These are phyloP conservation scores for Cnemophilus loriae DNA, from an alignment of 2,113 vertebrate genomes.

Conservation along the genomic window DNA sequence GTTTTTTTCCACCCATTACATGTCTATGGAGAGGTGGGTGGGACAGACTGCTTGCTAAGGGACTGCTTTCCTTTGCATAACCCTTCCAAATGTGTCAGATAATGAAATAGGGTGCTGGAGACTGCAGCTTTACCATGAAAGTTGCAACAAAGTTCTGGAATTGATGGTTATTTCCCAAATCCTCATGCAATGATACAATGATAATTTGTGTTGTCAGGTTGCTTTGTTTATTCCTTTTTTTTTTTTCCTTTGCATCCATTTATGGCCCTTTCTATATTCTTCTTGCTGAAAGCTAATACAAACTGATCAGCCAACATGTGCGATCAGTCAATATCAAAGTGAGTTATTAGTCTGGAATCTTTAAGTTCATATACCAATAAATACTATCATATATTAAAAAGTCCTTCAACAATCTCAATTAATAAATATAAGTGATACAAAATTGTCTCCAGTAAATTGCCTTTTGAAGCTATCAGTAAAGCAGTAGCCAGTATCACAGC, in stretches of 20 bases:
- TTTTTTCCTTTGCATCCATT: neutral
- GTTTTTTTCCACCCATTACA: accelerated
- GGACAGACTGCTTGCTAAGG: neutral
- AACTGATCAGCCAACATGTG: neutral
- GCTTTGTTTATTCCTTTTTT: accelerated
- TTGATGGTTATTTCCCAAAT: neutral
- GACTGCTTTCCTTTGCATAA: neutral
- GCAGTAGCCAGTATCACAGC: neutral
- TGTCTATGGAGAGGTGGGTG: accelerated
- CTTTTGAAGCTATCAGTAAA: neutral
- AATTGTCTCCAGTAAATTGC: neutral
- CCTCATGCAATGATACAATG: neutral
- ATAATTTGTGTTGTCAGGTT: neutral
- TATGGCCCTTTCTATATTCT: neutral
- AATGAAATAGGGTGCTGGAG: neutral
- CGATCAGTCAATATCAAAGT: neutral
- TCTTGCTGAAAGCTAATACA: neutral
- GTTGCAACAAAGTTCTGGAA: neutral
- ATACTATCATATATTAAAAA: neutral
- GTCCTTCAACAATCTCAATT: neutral
- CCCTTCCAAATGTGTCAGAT: accelerated
- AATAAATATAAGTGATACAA: neutral
- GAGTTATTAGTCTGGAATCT: neutral
- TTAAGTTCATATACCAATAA: neutral
- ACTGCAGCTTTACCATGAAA: neutral